Evolutionary conservation across 2,888 invertebrate genomes (phyloP).

Genomic region (Drosophila fungiperda): DNA sequence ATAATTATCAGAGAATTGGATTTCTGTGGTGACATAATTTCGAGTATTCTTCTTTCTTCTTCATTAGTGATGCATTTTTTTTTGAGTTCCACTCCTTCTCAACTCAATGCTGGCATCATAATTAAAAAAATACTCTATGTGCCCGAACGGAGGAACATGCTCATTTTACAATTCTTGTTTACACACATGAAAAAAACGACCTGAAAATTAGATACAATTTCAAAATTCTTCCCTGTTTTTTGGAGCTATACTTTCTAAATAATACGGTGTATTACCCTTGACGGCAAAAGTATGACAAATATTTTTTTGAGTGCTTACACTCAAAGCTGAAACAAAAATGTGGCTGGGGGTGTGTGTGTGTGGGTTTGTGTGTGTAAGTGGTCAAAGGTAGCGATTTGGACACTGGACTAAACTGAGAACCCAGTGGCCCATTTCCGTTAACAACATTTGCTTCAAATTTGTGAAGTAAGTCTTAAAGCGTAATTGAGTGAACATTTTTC

Average conservation of each 20-base stretch:
- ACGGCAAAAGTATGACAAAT: not conserved
- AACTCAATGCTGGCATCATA: not conserved
- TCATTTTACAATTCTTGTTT: not conserved
- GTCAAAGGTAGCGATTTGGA: slow-evolving; percentile 17
- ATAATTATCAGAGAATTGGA: not conserved
- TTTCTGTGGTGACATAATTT: not conserved
- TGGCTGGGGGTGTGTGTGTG: slow-evolving; percentile 2
- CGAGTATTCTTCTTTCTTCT: not conserved
- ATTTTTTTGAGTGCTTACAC: not conserved
- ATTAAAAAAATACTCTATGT: not conserved
- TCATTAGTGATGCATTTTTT: not conserved
- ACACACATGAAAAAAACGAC: not conserved
- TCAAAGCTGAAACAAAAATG: not conserved
- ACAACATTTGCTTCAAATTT: slow-evolving; percentile 66
- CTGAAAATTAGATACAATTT: not conserved
- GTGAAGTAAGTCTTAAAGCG: slow-evolving; percentile 81
- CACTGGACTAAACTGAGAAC: slow-evolving; percentile 4
- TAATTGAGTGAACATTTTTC: slow-evolving; percentile 83
- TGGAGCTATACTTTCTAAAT: not conserved
- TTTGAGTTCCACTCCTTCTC: not conserved
- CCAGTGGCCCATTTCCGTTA: slow-evolving; percentile 61
- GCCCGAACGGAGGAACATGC: not conserved
- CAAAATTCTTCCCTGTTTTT: not conserved
- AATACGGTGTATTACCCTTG: not conserved
- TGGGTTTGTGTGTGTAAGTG: slow-evolving; percentile 18